phyloP scores from a whole-genome alignment of 2,113 vertebrate genomes.

The Spilogale gracilis region DNA sequence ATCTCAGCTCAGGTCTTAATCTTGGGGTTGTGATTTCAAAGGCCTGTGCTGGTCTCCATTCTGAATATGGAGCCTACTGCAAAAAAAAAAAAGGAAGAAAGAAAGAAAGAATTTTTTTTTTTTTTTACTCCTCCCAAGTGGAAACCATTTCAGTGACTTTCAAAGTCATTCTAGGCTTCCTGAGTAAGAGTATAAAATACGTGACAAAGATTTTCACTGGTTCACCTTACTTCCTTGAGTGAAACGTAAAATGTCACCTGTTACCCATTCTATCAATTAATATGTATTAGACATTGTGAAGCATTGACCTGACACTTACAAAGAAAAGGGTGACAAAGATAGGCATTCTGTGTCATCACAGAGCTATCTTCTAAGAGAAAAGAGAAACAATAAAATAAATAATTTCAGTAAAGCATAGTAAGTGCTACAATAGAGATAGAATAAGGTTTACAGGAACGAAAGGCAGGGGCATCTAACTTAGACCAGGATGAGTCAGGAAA shows the following conservation, averaged over 20 bases:
- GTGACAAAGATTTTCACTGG: neutral
- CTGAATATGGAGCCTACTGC: neutral
- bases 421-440: neutral
- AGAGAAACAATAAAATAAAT: neutral
- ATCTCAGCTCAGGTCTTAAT: neutral
- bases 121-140: neutral
- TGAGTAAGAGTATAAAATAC: neutral
- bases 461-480: neutral
- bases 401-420: neutral
- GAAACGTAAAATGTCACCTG: neutral
- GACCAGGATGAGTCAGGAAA: neutral
- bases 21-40: neutral
- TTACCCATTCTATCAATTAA: neutral
- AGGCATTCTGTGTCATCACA: neutral
- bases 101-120: neutral
- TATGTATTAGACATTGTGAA: neutral
- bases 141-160: neutral
- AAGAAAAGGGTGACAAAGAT: neutral
- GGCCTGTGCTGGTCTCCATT: neutral
- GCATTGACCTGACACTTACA: neutral
- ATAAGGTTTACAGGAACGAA: neutral
- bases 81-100: neutral
- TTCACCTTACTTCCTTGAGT: neutral
- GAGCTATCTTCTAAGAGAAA: neutral
- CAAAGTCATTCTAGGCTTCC: neutral